Evolutionary conservation across 2,888 invertebrate genomes (phyloP).

Genomic region (Tipula vernalis): DNA sequence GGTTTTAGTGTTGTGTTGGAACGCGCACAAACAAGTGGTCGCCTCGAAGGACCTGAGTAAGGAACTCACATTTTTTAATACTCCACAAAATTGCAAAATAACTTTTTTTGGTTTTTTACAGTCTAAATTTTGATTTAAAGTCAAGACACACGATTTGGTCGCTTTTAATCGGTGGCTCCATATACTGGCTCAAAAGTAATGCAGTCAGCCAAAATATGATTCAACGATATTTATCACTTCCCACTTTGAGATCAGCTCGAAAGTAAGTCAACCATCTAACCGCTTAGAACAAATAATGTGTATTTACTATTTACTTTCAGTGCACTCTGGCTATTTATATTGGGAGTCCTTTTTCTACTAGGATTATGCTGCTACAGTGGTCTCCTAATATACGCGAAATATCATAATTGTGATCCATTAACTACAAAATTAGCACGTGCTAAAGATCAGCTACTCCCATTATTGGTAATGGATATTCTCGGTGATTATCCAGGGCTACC

Average conservation of each 20-base stretch:
- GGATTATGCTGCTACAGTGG: constrained; percentile 74
- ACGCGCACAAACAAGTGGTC: constrained; percentile 43
- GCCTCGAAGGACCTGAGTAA: constrained; percentile 49
- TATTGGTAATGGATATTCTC: constrained; percentile 76
- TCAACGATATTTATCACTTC: constrained; percentile 59
- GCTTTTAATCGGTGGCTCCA: constrained; percentile 53
- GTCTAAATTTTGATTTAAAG: constrained; percentile 52
- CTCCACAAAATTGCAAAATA: neutral
- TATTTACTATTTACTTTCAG: constrained; percentile 24
- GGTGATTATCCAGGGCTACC: constrained; percentile 67
- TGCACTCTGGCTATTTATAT: constrained; percentile 51
- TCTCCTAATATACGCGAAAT: constrained; percentile 74
- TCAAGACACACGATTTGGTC: constrained; percentile 63
- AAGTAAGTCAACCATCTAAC: constrained; percentile 30
- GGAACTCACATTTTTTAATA: constrained; percentile 17
- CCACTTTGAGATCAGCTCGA: constrained; percentile 48
- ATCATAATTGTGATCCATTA: constrained; percentile 76
- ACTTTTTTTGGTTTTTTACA: constrained; percentile 22
- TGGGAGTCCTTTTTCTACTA: constrained; percentile 62
- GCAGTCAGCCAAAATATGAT: constrained; percentile 70
- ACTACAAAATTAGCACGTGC: constrained; percentile 54
- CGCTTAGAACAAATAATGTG: neutral
- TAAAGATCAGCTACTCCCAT: constrained; percentile 67
- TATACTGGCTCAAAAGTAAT: constrained; percentile 59
- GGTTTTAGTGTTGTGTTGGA: constrained; percentile 45